A percentile compares a stretch with the other conserved stretches of the same genome.
Evolutionary conservation across 2,888 invertebrate genomes (phyloP).

Genomic region (Helleia helle): DNA sequence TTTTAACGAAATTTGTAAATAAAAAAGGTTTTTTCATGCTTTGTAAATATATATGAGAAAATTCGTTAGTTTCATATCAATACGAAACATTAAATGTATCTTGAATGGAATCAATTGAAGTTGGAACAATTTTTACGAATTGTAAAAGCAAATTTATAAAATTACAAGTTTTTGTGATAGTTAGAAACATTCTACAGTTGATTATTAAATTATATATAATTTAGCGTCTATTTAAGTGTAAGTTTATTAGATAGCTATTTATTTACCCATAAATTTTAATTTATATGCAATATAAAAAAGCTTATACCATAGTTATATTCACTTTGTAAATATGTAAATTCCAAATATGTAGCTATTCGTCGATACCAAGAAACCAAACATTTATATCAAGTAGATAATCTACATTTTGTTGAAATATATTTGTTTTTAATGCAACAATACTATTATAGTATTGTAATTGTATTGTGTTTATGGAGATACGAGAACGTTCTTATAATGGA

Average conservation of each 20-base stretch:
- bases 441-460: conserved; percentile 32
- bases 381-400: conserved; percentile 57
- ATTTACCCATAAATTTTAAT: conserved; percentile 39
- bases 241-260: conserved; percentile 47
- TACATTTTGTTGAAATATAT: conserved; percentile 63
- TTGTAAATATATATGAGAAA: too few relatives aligned
- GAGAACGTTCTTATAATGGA: conserved; percentile 51
- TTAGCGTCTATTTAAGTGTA: conserved; percentile 12
- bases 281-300: conserved; percentile 27
- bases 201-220: neutral
- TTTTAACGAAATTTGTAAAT: too few relatives aligned
- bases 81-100: too few relatives aligned
- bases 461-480: conserved; percentile 55
- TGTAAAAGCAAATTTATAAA: neutral
- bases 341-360: conserved; percentile 58
- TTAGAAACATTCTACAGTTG: neutral
- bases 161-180: neutral
- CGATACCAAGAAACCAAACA: conserved; percentile 72
- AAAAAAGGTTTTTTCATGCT: too few relatives aligned
- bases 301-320: conserved; percentile 57
- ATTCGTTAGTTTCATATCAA: too few relatives aligned
- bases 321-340: conserved; percentile 71
- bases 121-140: neutral
- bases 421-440: conserved; percentile 47
- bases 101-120: too few relatives aligned